These are phyloP conservation scores for Stichopus chloronotus DNA, from an alignment of 35 echinoderm and acorn worm genomes.

Conservation along the genomic window DNA sequence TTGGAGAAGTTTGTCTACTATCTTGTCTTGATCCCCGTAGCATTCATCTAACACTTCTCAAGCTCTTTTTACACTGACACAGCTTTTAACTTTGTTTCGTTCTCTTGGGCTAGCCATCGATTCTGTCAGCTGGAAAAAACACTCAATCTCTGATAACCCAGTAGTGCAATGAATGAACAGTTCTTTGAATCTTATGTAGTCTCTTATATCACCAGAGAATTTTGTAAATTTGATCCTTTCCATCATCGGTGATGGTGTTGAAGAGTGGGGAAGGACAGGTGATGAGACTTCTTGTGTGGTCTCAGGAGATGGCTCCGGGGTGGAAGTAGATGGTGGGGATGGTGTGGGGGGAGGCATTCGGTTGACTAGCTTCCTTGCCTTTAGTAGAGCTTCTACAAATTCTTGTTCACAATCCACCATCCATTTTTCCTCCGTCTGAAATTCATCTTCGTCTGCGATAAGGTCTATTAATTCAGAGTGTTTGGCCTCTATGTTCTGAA, in stretches of 20 bases:
- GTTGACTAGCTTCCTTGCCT: conserved; percentile 31
- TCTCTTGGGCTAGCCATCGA: conserved; percentile 77
- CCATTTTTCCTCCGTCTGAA: too few species aligned
- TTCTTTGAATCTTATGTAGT: conserved; percentile 66
- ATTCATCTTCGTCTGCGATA: too few species aligned
- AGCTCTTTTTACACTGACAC: conserved; percentile 61
- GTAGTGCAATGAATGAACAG: too few species aligned
- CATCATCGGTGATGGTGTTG: conserved; percentile 64
- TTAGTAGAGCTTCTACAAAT: conserved; percentile 40
- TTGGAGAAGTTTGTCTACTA: too few species aligned
- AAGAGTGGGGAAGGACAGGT: not conserved
- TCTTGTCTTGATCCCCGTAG: too few species aligned
- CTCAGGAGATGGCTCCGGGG: too few species aligned
- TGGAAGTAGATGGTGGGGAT: too few species aligned
- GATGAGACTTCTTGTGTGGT: not conserved
- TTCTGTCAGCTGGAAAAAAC: conserved; percentile 75
- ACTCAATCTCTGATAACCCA: conserved; percentile 45
- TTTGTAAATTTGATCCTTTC: too few species aligned
- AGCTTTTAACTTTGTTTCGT: conserved; percentile 64
- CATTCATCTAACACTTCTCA: conserved; percentile 76
- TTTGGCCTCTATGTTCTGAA: too few species aligned
- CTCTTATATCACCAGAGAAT: conserved; percentile 70
- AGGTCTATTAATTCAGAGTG: too few species aligned
- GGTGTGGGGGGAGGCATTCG: not conserved
- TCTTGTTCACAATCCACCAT: conserved; percentile 69